phyloP scores from a whole-genome alignment of 2,113 vertebrate genomes.

The Notarius quadriscutis region DNA sequence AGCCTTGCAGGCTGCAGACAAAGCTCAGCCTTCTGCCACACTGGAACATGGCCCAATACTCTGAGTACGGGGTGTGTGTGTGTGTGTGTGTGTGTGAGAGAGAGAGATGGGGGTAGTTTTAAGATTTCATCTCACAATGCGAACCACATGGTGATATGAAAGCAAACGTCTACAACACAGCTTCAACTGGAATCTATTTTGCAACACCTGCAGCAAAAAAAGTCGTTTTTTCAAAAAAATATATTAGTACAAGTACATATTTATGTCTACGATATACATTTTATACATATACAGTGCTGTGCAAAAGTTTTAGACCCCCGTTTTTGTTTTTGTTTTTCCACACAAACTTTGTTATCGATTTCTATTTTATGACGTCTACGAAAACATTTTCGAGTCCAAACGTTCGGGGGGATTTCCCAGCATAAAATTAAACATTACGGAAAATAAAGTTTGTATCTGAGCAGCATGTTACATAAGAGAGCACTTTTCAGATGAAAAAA shows the following conservation, averaged over 20 bases:
- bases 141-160: slow-evolving; percentile 50
- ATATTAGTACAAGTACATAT: background rate
- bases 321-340: too few species aligned
- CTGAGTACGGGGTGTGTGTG: background rate
- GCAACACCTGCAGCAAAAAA: background rate
- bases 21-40: slow-evolving; percentile 43
- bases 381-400: too few species aligned
- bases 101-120: background rate
- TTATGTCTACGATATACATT: too few species aligned
- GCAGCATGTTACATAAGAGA: too few species aligned
- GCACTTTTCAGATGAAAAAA: too few species aligned
- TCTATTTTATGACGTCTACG: too few species aligned
- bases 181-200: slow-evolving; percentile 1
- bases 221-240: background rate
- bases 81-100: background rate
- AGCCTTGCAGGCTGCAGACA: slow-evolving; percentile 35
- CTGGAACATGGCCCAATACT: slow-evolving; percentile 33
- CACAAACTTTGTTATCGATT: too few species aligned
- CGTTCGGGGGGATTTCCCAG: too few species aligned
- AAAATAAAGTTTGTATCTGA: too few species aligned
- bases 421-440: too few species aligned
- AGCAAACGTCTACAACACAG: slow-evolving; percentile 18
- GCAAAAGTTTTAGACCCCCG: too few species aligned
- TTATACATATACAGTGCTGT: too few species aligned
- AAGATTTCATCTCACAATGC: slow-evolving; percentile 47